These are phyloP conservation scores for Chrysochloris asiatica DNA, from an alignment of 2,113 vertebrate genomes.

Conservation along the genomic window DNA sequence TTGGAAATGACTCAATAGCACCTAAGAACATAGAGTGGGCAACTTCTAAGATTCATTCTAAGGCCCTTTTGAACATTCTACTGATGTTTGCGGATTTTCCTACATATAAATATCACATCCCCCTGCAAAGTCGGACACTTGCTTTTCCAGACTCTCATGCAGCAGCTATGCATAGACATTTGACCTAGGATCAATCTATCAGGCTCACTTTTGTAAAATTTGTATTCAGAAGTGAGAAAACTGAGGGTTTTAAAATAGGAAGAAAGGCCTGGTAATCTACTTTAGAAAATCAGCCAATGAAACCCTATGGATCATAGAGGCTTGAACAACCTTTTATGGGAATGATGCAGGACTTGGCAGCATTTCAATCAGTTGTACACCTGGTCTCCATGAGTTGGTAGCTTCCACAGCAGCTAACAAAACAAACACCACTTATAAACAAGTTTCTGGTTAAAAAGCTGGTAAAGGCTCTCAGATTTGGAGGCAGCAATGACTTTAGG, in stretches of 20 bases:
- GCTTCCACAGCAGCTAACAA: neutral
- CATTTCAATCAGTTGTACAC: neutral
- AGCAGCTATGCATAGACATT: neutral
- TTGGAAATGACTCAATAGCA: too few relatives aligned
- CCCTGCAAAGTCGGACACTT: neutral
- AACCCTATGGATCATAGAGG: neutral
- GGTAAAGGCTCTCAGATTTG: neutral
- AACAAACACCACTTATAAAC: neutral
- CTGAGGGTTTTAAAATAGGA: neutral
- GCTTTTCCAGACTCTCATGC: neutral
- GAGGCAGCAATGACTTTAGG: neutral
- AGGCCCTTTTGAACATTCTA: neutral
- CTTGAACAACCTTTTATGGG: neutral
- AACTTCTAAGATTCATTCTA: neutral
- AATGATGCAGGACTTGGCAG: neutral
- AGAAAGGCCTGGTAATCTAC: too few relatives aligned
- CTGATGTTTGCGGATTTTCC: neutral
- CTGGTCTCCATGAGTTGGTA: neutral
- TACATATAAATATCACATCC: neutral
- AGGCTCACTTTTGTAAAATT: neutral
- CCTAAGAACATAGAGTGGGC: too few relatives aligned
- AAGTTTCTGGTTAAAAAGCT: neutral
- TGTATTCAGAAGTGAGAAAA: neutral
- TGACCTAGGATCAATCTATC: neutral
- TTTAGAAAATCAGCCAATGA: neutral